Conservation (phyloP, 2,888 invertebrate species). For the Agonum fuliginosum region DNA sequence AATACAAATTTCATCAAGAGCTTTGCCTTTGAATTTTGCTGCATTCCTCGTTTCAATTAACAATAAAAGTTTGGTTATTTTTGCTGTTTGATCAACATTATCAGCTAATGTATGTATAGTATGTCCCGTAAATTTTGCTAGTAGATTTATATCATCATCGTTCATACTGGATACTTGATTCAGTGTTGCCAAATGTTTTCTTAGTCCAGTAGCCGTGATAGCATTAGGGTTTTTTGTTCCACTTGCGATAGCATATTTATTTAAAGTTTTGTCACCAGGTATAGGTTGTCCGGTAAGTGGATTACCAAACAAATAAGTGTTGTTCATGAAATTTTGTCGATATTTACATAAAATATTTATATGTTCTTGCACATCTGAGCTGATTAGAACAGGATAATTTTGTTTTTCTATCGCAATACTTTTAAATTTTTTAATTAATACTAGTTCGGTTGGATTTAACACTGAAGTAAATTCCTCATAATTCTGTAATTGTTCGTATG, state of each 20-base stretch:
- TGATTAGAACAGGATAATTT: conserved; percentile 64
- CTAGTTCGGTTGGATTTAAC: not conserved
- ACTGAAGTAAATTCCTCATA: not conserved
- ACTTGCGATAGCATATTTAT: conserved; percentile 62
- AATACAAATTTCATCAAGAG: conserved; percentile 62
- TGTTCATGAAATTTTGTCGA: conserved; percentile 57
- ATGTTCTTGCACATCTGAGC: conserved; percentile 63
- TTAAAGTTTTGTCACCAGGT: conserved; percentile 62
- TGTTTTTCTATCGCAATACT: no score
- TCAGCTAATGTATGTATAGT: conserved; percentile 63
- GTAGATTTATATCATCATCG: conserved; percentile 64
- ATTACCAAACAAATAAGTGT: conserved; percentile 62
- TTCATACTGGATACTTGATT: conserved; percentile 62
- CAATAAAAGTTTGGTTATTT: conserved; percentile 62
- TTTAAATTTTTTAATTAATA: no score
- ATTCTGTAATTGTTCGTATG: not conserved
- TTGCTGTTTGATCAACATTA: conserved; percentile 62
- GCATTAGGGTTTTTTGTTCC: conserved; percentile 60
- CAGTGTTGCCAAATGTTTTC: conserved; percentile 64
- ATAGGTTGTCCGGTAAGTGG: conserved; percentile 56
- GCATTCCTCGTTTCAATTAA: conserved; percentile 62
- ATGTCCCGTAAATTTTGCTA: conserved; percentile 65
- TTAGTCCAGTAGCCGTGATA: conserved; percentile 63
- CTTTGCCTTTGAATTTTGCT: conserved; percentile 62
- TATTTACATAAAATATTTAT: conserved; percentile 60